These are phyloP conservation scores for Ceratotherium simum DNA, from an alignment of 2,113 vertebrate species.

Conservation along the genomic window DNA sequence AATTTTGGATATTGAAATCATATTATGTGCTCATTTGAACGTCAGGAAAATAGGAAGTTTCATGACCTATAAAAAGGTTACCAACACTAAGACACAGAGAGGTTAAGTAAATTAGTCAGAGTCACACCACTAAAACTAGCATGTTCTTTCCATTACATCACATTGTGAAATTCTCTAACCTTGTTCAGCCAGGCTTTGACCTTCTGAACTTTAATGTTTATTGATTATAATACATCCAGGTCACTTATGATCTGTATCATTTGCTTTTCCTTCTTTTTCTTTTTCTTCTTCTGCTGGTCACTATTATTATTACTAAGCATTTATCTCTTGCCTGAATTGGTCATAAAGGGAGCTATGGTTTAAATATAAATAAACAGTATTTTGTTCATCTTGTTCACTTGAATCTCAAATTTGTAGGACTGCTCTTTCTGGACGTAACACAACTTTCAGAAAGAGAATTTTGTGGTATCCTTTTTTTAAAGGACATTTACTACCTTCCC, in stretches of 20 bases:
- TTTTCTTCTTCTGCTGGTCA: background rate
- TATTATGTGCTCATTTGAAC: background rate
- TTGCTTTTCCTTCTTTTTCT: background rate
- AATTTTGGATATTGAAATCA: background rate
- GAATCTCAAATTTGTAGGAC: background rate
- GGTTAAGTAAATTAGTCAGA: background rate
- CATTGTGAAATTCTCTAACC: background rate
- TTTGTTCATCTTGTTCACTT: background rate
- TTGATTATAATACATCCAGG: background rate
- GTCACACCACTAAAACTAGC: background rate
- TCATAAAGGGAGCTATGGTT: background rate
- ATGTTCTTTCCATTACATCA: background rate
- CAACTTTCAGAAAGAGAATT: background rate
- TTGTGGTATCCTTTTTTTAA: background rate
- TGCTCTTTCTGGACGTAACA: background rate
- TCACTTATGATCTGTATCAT: background rate
- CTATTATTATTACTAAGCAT: background rate
- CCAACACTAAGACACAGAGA: background rate
- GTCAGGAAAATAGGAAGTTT: background rate
- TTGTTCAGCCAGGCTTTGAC: background rate
- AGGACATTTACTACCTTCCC: background rate
- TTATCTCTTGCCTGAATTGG: background rate
- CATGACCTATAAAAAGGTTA: background rate
- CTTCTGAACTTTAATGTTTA: background rate
- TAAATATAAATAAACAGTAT: conserved; percentile 13